phyloP scores from a whole-genome alignment of 2,888 invertebrate genomes.

The Cantharis flavilabris region DNA sequence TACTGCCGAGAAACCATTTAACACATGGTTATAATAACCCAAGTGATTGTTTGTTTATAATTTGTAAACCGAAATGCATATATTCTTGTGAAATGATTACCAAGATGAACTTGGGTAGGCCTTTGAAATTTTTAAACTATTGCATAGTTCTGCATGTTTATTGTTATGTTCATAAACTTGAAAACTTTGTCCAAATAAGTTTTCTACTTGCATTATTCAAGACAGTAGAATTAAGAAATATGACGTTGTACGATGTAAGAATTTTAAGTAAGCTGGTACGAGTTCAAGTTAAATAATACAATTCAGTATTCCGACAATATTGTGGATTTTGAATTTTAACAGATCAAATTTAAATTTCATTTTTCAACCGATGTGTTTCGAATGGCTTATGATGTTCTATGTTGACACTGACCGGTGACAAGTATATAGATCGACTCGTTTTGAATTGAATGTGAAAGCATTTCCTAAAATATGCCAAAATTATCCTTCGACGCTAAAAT shows the following conservation, averaged over 20 bases:
- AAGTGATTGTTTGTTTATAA: too few relatives aligned
- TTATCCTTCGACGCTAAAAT: not conserved
- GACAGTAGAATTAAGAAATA: not conserved
- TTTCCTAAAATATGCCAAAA: not conserved
- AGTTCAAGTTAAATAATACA: not conserved
- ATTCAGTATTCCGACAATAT: not conserved
- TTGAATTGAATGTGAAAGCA: not conserved
- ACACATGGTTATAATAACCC: too few relatives aligned
- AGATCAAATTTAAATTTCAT: not conserved
- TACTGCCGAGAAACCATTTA: too few relatives aligned
- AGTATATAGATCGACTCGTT: not conserved
- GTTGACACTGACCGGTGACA: not conserved
- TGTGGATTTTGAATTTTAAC: not conserved
- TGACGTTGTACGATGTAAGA: not conserved
- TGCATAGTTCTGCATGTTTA: not conserved
- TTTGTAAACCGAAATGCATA: too few relatives aligned
- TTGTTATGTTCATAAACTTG: not conserved
- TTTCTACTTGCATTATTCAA: not conserved
- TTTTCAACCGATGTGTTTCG: not conserved
- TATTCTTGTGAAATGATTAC: too few relatives aligned
- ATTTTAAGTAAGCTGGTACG: not conserved
- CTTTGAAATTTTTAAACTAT: too few relatives aligned
- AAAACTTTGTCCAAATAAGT: not conserved
- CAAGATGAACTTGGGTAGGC: too few relatives aligned
- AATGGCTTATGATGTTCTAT: not conserved